A percentile compares a stretch with the other conserved stretches of the same genome.
phyloP scores from a whole-genome alignment of 2,113 vertebrate genomes.

The Coturnix japonica region DNA sequence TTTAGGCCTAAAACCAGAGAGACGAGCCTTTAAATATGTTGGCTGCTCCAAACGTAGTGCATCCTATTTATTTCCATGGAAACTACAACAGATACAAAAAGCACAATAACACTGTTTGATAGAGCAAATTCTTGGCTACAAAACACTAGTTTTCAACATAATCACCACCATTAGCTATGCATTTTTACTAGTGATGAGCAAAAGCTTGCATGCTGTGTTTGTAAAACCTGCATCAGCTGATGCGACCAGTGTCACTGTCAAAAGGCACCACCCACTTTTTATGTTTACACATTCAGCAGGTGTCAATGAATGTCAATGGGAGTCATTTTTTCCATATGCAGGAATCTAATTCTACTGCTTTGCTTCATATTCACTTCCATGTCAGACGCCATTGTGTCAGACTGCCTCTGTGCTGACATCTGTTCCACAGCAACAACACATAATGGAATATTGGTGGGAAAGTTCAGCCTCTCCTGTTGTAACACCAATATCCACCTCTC shows the following conservation, averaged over 20 bases:
- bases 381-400: not conserved
- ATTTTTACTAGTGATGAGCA: not conserved
- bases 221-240: not conserved
- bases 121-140: not conserved
- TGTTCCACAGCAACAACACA: not conserved
- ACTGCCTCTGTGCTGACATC: not conserved
- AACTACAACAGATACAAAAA: not conserved
- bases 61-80: not conserved
- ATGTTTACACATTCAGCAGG: no score
- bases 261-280: not conserved
- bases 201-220: not conserved
- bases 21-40: conserved; percentile 39
- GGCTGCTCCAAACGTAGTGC: not conserved
- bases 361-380: not conserved
- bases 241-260: not conserved
- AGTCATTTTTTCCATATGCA: not conserved
- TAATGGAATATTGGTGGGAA: not conserved
- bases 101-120: not conserved
- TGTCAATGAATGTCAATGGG: no score
- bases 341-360: not conserved
- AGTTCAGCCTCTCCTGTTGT: not conserved
- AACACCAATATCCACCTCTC: not conserved
- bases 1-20: conserved; percentile 62
- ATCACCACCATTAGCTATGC: not conserved
- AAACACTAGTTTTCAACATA: not conserved